Base-by-base conservation (phyloP, 2,113 vertebrate genomes). In the Accipiter cooperii region DNA sequence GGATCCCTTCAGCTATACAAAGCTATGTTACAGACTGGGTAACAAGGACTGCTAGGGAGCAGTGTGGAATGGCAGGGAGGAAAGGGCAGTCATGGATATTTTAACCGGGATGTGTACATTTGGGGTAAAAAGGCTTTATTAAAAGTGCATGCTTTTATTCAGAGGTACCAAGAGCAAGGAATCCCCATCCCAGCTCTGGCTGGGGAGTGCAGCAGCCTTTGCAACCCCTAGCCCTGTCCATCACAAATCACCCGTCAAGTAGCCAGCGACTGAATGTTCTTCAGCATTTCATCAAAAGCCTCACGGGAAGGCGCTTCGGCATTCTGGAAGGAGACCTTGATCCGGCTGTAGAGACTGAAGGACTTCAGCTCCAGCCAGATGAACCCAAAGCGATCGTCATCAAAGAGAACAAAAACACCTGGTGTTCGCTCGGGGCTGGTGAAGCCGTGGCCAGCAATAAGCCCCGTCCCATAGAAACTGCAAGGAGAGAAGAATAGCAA, bases 351-450 rank as follows among this genome's bases (percentile, higher is more conserved):
- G 76, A 99, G 97, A 87, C 99, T 99, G 97, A 99, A 99, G 75
- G 99, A 99, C 93, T 99, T 99, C 51, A 99, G 98, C 97, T 99
- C 99, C 96, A 99, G 97, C 99, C 99, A 99, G 97, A 99, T 99
- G 98, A 99, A 99, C 24, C 99, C 99, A 3, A 99, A 99, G 51
- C 99, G 99, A 76, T 99, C 98, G 8, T 99, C 98, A 2, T 99
- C 99, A 1, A 99, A 99, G 25, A 99, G 97, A 36, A 99, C 98
- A 31, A 99, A 99, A 61, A 99, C 98, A 0, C 99, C 99, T 0
- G 99, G 99, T 0, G 99, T 99, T 85, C 99, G 98, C 97, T 99
- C 99, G 0, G 99, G 99, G 96, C 99, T 99, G 77, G 99, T 99
- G 90, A 99, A 99, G 95, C 99, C 99, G 0, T 99, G 99, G 51